Conservation (phyloP, 2,888 invertebrate species). For the Anthophora plumipes region DNA sequence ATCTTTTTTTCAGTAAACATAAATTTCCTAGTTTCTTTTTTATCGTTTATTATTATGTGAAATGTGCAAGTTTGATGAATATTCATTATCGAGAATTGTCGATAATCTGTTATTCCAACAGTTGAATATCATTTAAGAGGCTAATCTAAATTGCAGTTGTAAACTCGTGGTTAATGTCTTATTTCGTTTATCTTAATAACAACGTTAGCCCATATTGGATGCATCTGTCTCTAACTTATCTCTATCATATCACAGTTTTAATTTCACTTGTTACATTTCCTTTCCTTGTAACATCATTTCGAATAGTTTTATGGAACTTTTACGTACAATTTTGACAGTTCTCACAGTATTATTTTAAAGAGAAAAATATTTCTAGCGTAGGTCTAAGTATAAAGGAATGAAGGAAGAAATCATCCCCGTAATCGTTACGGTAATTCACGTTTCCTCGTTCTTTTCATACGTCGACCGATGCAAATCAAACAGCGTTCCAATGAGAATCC, state of each 20-base stretch:
- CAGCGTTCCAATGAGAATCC: background rate
- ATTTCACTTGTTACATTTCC: no score
- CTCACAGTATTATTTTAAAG: no score
- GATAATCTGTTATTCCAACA: slow-evolving; percentile 1
- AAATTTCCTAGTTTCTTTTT: background rate
- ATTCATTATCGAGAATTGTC: background rate
- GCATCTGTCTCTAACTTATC: background rate
- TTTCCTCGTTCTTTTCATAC: background rate
- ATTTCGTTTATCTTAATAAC: slow-evolving; percentile 22
- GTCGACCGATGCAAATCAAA: background rate
- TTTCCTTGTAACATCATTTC: no score
- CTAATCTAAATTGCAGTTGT: slow-evolving; percentile 61
- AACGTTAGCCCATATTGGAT: slow-evolving; percentile 4
- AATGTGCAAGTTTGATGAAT: background rate
- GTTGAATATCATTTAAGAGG: background rate
- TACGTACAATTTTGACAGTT: no score
- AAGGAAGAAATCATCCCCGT: background rate
- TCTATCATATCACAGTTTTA: background rate
- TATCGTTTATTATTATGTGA: background rate
- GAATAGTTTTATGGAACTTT: no score
- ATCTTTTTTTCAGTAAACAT: no score
- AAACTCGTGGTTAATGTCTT: slow-evolving; percentile 17
- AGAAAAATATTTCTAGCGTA: no score
- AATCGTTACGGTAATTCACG: background rate
- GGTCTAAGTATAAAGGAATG: no score